Conservation (phyloP, 2,888 invertebrate genomes). For the Isoperla grammatica region DNA sequence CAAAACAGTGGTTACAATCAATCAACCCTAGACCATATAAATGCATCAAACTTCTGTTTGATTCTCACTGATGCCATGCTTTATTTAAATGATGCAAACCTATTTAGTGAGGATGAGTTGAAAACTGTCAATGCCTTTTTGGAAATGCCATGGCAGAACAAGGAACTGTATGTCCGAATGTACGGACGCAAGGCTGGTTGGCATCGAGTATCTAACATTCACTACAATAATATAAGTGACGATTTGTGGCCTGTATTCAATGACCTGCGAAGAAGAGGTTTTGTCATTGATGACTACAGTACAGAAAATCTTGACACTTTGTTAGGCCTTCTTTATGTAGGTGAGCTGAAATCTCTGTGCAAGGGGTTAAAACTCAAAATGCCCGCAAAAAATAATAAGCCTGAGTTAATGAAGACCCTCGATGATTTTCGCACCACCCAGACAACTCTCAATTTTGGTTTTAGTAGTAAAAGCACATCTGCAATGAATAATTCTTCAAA, state of each 20-base stretch:
- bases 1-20: too few species aligned
- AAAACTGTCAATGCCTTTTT: slow-evolving; percentile 8
- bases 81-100: neutral
- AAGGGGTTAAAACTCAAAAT: slow-evolving; percentile 40
- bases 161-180: slow-evolving; percentile 28
- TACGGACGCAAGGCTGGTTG: slow-evolving; percentile 24
- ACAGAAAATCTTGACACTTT: slow-evolving; percentile 25
- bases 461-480: slow-evolving; percentile 4
- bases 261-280: slow-evolving; percentile 11
- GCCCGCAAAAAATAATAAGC: slow-evolving; percentile 5
- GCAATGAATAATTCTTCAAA: too few species aligned
- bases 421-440: slow-evolving; percentile 17
- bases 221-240: slow-evolving; percentile 15
- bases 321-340: slow-evolving; percentile 38
- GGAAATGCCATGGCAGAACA: slow-evolving; percentile 2
- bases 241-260: neutral
- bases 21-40: slow-evolving; percentile 7
- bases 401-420: slow-evolving; percentile 11
- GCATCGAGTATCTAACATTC: slow-evolving; percentile 23
- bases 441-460: slow-evolving; percentile 8
- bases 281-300: slow-evolving; percentile 19
- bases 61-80: slow-evolving; percentile 4
- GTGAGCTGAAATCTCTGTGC: slow-evolving; percentile 43
- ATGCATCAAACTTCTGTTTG: slow-evolving; percentile 1
- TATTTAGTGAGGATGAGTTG: slow-evolving; percentile 3